Evolutionary conservation across 2,888 invertebrate genomes (phyloP).

Genomic region (Invenusta paracnida): DNA sequence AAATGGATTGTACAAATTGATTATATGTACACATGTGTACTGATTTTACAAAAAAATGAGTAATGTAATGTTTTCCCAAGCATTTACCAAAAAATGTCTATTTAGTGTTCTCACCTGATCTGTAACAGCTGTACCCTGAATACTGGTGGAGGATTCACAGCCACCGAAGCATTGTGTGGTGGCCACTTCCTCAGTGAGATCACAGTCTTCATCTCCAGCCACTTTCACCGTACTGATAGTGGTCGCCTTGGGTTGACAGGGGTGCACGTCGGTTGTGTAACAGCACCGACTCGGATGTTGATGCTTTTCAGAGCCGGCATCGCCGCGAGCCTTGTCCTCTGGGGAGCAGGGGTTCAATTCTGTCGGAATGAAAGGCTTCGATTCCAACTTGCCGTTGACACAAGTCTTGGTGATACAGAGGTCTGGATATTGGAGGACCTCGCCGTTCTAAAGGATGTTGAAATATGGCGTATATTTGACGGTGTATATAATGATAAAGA

Average conservation of each 20-base stretch:
- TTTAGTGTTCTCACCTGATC: background rate
- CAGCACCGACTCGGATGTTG: constrained; percentile 1
- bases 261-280: background rate
- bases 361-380: background rate
- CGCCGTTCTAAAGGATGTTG: background rate
- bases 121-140: background rate
- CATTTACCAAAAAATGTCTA: too few relatives aligned
- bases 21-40: too few relatives aligned
- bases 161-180: constrained; percentile 10
- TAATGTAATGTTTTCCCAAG: too few relatives aligned
- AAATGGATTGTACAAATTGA: too few relatives aligned
- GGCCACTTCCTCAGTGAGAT: background rate
- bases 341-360: constrained; percentile 3
- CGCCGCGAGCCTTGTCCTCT: background rate
- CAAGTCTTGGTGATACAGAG: background rate
- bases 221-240: background rate
- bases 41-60: too few relatives aligned
- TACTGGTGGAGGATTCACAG: background rate
- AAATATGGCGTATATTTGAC: too few relatives aligned
- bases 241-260: background rate
- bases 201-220: background rate
- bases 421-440: background rate
- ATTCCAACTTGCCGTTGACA: background rate
- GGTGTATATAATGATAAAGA: too few relatives aligned
- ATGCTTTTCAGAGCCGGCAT: background rate